Conservation (phyloP, 1,140 invertebrate genomes). For the Helicoverpa zea region DNA sequence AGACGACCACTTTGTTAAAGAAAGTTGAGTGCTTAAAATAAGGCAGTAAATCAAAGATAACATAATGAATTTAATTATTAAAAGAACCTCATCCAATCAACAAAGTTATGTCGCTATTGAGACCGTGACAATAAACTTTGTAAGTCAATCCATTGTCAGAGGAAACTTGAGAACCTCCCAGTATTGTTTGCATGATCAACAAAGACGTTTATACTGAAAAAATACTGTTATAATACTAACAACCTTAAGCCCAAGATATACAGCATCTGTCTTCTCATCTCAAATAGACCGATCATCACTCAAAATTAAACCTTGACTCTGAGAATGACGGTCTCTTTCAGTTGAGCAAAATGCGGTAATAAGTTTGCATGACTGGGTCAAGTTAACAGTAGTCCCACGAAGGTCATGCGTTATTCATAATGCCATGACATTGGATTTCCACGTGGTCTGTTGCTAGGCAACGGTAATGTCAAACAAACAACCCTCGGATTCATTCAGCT, state of each 20-base stretch:
- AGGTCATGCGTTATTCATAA: conserved; percentile 72
- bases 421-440: conserved; percentile 71
- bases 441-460: conserved; percentile 70
- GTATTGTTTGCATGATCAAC: conserved; percentile 52
- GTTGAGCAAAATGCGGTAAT: not conserved
- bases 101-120: conserved; percentile 13
- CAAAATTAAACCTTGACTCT: conserved; percentile 1
- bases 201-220: conserved; percentile 9
- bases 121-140: conserved; percentile 18
- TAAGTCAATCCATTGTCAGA: conserved; percentile 51
- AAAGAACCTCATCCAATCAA: not conserved
- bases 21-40: not conserved
- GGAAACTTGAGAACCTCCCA: conserved; percentile 54
- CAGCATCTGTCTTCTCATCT: not conserved
- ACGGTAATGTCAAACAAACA: conserved; percentile 68
- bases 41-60: conserved; percentile 3
- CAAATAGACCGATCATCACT: not conserved
- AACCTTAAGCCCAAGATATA: not conserved
- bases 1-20: too few relatives aligned
- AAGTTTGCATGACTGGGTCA: conserved; percentile 59
- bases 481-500: conserved; percentile 60
- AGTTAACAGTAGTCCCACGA: conserved; percentile 61
- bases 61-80: not conserved
- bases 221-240: conserved; percentile 24
- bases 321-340: not conserved